phyloP scores from a whole-genome alignment of 2,113 vertebrate genomes.

The Erpornis zantholeuca region DNA sequence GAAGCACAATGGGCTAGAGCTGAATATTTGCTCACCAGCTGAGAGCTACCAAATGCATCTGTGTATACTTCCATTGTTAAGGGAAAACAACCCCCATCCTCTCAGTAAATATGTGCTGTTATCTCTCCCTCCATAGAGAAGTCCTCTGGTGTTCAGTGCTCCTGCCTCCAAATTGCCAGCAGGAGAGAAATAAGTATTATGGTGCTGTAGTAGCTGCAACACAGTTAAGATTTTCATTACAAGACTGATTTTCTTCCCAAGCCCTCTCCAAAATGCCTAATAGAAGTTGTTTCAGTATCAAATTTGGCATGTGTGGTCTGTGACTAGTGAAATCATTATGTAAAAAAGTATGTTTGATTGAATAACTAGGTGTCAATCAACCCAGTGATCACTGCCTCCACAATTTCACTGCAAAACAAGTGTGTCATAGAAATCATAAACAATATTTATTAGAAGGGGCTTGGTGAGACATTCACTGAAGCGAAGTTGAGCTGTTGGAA shows the following conservation, averaged over 20 bases:
- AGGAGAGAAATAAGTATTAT: not conserved
- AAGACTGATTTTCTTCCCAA: slow-evolving; percentile 10
- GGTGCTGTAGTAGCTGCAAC: not conserved
- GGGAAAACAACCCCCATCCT: not conserved
- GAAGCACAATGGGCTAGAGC: not conserved
- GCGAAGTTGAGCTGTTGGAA: not conserved
- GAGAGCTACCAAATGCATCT: not conserved
- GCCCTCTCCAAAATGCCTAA: not conserved
- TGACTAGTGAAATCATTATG: not conserved
- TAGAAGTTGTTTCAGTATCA: slow-evolving; percentile 4
- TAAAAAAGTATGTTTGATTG: not conserved
- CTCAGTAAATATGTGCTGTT: not conserved
- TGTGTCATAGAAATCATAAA: slow-evolving; percentile 4
- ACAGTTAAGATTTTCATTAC: slow-evolving; percentile 21
- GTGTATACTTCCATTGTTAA: not conserved
- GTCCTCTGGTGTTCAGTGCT: not conserved
- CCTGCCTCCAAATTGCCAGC: not conserved
- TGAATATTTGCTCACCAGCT: not conserved
- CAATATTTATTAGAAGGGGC: not conserved
- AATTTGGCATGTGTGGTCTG: not conserved
- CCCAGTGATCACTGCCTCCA: not conserved
- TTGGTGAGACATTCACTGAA: not conserved
- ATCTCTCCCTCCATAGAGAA: not conserved
- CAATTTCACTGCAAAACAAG: not conserved
- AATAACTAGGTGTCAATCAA: slow-evolving; percentile 29